Evolutionary conservation across 1,140 invertebrate genomes (phyloP), one percentile per base, ranked within the genome.

Genomic region (Sycobia sp.): DNA sequence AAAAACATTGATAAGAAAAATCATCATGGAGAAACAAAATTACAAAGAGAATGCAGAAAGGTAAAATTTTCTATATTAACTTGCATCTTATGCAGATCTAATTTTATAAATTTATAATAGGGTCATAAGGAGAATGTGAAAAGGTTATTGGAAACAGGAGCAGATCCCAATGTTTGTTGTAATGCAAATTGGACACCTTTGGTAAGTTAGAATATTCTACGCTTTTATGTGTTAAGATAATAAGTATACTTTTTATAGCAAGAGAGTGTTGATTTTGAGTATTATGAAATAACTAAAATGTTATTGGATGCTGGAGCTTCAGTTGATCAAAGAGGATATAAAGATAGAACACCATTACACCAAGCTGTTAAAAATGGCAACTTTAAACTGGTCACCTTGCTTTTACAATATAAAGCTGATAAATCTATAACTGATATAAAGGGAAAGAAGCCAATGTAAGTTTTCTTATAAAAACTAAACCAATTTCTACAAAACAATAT

Each of bases 121-220:
- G 82, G 83, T 50, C 81, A 88, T 44, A 41, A 79, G 29, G 80
- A 85, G 27, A 76, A 77, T 73, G 84, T 88, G 0, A 69, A 71
- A 65, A 69, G 76, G 36, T 72, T 92, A 3, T 73, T 93, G 16
- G 69, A 78, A 20, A 76, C 82, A 39, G 89, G 88, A 29, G 87
- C 88, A 1, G 86, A 88, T 77, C 84, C 90, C 1, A 91, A 92
- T 76, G 87, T 86, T 9, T 86, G 86, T 75, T 91, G 92, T 71
- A 83, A 90, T 76, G 89, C 88, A 25, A 87, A 87, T 43, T 93
- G 90, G 88, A 91, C 90, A 16, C 89, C 90, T 16, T 71, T 92
- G 77, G 86, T 87, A 76, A 77, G 29, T 32, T 32, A 11, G 11
- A 7, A 32, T 44, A 36, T 63, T 62, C 69, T 27, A 39, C 4